These are phyloP conservation scores for Globia sparganii DNA, from an alignment of 2,888 invertebrate genomes.

Conservation along the genomic window DNA sequence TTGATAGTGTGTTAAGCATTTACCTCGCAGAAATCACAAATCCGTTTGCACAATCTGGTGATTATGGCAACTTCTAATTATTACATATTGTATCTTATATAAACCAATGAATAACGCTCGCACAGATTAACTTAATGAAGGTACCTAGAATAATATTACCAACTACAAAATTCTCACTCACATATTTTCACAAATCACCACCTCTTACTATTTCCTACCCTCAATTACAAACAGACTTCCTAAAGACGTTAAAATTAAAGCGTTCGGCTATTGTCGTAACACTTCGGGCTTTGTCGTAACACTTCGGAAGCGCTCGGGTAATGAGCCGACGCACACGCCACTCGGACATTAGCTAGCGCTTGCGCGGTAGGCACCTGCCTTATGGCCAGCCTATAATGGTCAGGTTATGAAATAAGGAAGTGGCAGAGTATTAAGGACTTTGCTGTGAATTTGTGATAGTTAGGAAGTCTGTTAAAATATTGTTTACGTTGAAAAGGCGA, in stretches of 20 bases:
- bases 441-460: conserved; percentile 13
- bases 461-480: not conserved
- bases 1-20: too few relatives aligned
- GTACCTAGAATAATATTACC: not conserved
- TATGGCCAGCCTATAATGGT: conserved; percentile 68
- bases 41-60: not conserved
- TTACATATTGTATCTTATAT: not conserved
- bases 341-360: conserved; percentile 74
- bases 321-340: conserved; percentile 84
- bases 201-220: conserved; percentile 41
- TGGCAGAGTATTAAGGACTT: conserved; percentile 20
- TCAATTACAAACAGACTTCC: conserved; percentile 54
- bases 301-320: conserved; percentile 70
- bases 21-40: too few relatives aligned
- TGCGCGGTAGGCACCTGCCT: conserved; percentile 69
- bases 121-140: not conserved
- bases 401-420: conserved; percentile 65
- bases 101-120: not conserved
- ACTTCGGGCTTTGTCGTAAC: conserved; percentile 66
- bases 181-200: conserved; percentile 18
- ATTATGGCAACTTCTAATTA: not conserved
- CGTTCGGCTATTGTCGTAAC: conserved; percentile 63
- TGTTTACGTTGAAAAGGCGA: not conserved
- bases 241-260: conserved; percentile 58
- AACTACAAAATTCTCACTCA: not conserved